These are phyloP conservation scores for western clawed frog (Xenopus tropicalis) DNA, from an alignment of 2,113 vertebrate genomes.

Conservation along the genomic window UCB_Xtro_10.0 CM004451.2:75417001-75417500, in stretches of 20 bases:
- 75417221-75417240: conserved; percentile 3
- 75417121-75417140: not conserved
- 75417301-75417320: not conserved
- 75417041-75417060: no score
- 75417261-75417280: conserved; percentile 5
- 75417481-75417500: no score
- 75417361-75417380: not conserved
- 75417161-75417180: conserved; percentile 14
- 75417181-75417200: not conserved
- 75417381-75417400: not conserved
- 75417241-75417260: conserved; percentile 4
- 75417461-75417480: no score
- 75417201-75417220: conserved; percentile 24
- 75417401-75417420: no score
- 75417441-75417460: no score
- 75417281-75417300: not conserved
- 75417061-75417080: no score
- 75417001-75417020: no score
- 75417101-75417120: not conserved
- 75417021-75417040: no score
- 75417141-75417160: conserved; percentile 12
- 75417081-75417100: no score
- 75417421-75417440: not conserved
- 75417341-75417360: not conserved
- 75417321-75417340: not conserved